These are phyloP conservation scores for Camelus bactrianus DNA, from an alignment of 2,113 vertebrate species.

Conservation along the genomic window DNA sequence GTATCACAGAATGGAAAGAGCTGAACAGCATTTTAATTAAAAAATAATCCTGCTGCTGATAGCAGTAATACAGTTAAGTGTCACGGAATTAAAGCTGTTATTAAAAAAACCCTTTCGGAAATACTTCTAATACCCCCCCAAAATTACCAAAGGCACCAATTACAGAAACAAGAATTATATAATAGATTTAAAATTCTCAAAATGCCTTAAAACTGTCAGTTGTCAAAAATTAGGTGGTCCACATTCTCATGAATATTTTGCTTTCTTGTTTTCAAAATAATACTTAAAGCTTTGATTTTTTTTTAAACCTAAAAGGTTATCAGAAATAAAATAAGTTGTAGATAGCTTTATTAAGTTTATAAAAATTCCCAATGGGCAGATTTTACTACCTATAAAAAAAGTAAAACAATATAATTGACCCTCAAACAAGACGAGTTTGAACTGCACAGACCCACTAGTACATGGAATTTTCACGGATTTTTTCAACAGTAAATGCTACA, in stretches of 20 bases:
- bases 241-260: background rate
- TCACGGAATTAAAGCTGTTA: background rate
- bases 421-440: background rate
- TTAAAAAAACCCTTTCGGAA: background rate
- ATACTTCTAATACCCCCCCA: background rate
- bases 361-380: background rate
- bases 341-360: background rate
- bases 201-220: background rate
- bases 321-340: background rate
- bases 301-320: background rate
- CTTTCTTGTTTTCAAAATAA: slow-evolving; percentile 23
- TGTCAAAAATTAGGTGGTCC: background rate
- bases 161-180: background rate
- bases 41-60: background rate
- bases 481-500: background rate
- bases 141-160: background rate
- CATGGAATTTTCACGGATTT: background rate
- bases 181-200: background rate
- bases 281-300: background rate
- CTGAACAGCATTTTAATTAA: background rate
- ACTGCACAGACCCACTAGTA: background rate
- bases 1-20: background rate
- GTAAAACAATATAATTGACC: too few species aligned
- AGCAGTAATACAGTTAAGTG: background rate
- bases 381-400: background rate